Conservation (phyloP, 2,888 invertebrate species). For the Cetonia aurata region DNA sequence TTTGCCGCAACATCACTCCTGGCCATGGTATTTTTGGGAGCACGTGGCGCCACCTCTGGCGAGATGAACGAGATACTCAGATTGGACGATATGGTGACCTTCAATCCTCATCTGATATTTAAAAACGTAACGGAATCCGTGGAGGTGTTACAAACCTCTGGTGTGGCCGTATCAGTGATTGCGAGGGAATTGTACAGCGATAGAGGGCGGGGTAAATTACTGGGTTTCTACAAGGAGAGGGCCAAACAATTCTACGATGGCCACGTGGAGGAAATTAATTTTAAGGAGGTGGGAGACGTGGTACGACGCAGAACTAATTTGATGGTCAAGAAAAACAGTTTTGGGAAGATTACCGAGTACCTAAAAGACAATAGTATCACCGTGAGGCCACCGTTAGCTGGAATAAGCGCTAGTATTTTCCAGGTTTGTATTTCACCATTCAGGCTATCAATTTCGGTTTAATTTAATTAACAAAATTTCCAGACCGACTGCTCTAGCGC, state of each 20-base stretch:
- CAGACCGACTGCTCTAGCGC: slow-evolving; percentile 84
- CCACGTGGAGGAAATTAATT: slow-evolving; percentile 87
- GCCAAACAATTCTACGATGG: slow-evolving; percentile 90
- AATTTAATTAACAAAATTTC: not conserved
- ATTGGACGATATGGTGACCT: slow-evolving; percentile 89
- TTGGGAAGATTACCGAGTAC: slow-evolving; percentile 82
- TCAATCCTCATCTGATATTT: slow-evolving; percentile 89
- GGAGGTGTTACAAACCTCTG: slow-evolving; percentile 75
- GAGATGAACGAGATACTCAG: slow-evolving; percentile 91
- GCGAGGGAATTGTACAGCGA: slow-evolving; percentile 88
- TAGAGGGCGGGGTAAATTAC: slow-evolving; percentile 80
- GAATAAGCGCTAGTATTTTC: slow-evolving; percentile 85
- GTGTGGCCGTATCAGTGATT: slow-evolving; percentile 84
- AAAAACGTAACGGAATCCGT: slow-evolving; percentile 89
- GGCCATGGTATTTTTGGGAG: slow-evolving; percentile 92
- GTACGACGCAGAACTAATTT: slow-evolving; percentile 86
- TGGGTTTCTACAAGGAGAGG: slow-evolving; percentile 90
- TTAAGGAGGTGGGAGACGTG: slow-evolving; percentile 84
- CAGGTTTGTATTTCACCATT: slow-evolving; percentile 68
- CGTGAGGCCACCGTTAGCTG: slow-evolving; percentile 82
- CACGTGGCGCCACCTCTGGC: slow-evolving; percentile 87
- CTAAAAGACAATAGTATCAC: slow-evolving; percentile 79
- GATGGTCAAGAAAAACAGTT: slow-evolving; percentile 82
- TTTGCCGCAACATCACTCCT: slow-evolving; percentile 87
- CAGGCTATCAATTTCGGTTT: not conserved